Conservation (phyloP, 2,888 invertebrate species). For the Conus canariensis region DNA sequence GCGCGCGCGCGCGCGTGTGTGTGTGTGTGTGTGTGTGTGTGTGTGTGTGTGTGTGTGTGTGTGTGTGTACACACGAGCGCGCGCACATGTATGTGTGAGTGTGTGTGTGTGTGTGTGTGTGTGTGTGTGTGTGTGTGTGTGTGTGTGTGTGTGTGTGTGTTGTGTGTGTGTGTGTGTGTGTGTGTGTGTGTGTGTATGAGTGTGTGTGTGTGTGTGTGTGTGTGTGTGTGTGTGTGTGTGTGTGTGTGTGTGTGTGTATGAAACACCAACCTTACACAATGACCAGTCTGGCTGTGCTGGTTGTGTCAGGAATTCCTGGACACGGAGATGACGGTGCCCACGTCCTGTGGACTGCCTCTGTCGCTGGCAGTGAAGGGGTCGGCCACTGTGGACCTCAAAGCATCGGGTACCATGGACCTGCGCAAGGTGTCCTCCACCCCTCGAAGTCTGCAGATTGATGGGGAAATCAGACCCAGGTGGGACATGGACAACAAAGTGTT, state of each 20-base stretch:
- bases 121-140: too few species aligned
- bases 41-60: too few species aligned
- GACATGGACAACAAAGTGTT: too few species aligned
- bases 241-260: too few species aligned
- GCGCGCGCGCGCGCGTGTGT: neutral
- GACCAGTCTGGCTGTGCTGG: too few species aligned
- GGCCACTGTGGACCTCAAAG: constrained; percentile 89
- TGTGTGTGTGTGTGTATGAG: too few species aligned
- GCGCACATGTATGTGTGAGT: neutral
- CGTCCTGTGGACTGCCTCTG: constrained; percentile 90
- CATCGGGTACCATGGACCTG: constrained; percentile 89
- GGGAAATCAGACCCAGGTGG: constrained; percentile 89
- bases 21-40: too few species aligned
- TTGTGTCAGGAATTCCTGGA: constrained; percentile 32
- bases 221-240: too few species aligned
- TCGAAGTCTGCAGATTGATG: constrained; percentile 86
- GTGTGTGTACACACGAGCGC: too few species aligned
- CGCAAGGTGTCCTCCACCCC: constrained; percentile 79
- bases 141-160: too few species aligned
- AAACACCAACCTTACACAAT: too few species aligned
- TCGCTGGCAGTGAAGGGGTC: constrained; percentile 92
- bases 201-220: too few species aligned
- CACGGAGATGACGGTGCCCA: constrained; percentile 86
- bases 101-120: neutral
- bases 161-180: neutral